Percentiles rank a stretch among this genome's conserved stretches.
Conservation (phyloP, 2,888 invertebrate genomes). For the Coenonympha glycerion region DNA sequence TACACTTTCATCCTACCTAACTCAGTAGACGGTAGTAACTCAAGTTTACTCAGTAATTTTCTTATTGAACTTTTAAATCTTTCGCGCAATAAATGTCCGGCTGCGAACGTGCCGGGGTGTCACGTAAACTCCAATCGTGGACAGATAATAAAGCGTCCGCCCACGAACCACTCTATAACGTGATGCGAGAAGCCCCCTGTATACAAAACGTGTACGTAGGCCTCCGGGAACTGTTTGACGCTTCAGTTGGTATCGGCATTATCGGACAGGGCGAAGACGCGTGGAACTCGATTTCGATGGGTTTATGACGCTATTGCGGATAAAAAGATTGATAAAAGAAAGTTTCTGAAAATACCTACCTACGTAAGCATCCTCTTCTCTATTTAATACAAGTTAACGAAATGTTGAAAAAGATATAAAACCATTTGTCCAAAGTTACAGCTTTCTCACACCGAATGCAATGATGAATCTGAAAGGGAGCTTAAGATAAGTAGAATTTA, state of each 20-base stretch:
- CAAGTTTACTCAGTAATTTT: background rate
- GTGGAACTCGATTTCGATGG: background rate
- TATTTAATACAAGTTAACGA: background rate
- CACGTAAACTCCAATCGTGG: slow-evolving; percentile 24
- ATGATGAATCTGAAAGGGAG: too few species aligned
- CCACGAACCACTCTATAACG: slow-evolving; percentile 20
- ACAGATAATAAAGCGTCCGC: slow-evolving; percentile 25
- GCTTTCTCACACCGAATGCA: too few species aligned
- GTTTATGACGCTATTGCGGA: slow-evolving; percentile 1
- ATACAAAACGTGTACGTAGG: slow-evolving; percentile 15
- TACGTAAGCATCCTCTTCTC: background rate
- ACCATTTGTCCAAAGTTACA: too few species aligned
- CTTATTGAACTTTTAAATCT: background rate
- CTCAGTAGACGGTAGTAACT: too few species aligned
- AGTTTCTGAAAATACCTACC: background rate
- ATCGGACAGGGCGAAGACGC: slow-evolving; percentile 2
- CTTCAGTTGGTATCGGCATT: background rate
- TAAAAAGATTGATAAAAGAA: slow-evolving; percentile 3
- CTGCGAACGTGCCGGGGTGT: background rate
- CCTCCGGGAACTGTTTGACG: slow-evolving; percentile 8
- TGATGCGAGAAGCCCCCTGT: slow-evolving; percentile 20
- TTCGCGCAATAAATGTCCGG: background rate
- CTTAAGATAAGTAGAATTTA: too few species aligned
- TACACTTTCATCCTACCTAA: too few species aligned
- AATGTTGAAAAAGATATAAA: background rate